Evolutionary conservation across 1,140 invertebrate genomes (phyloP), one percentile per base, ranked within the genome.

Genomic region (Diabrotica virgifera): DNA sequence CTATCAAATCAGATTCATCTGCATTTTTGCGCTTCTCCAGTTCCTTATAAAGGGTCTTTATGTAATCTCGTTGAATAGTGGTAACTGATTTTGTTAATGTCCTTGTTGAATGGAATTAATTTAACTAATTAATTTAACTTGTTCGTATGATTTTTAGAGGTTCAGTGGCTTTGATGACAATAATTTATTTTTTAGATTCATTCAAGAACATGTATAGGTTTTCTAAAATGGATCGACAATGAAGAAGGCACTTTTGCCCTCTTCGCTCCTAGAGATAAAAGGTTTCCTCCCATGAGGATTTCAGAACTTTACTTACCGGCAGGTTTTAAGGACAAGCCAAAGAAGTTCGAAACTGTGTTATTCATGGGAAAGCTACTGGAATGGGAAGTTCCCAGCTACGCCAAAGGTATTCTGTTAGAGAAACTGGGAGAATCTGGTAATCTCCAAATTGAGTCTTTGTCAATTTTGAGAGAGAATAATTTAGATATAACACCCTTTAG

Each of bases 391-490:
- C 82, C 82, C 0, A 82, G 83, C 65, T 85, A 81, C 80, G 87
- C 89, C 13, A 40, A 57, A 64, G 69, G 69, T 9, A 38, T 68
- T 46, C 62, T 70, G 12, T 65, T 35, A 10, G 66, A 70, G 46
- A 61, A 84, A 59, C 80, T 97, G 54, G 95, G 95, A 0, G 80
- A 85, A 63, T 82, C 83, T 52, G 90, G 89, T 7, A 85, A 94
- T 70, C 82, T 97, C 69, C 84, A 88, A 52, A 82, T 85, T 52
- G 92, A 96, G 81, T 89, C 89, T 5, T 83, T 85, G 74, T 90
- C 90, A 8, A 89, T 97, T 75, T 80, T 97, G 52, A 79, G 89
- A 8, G 87, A 93, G 77, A 87, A 91, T 79, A 83, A 86, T 73
- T 83, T 97, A 58, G 86, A 93, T 80, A 75, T 84, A 46, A 81